phyloP scores from a whole-genome alignment of 2,113 vertebrate genomes.

The Numenius arquata region DNA sequence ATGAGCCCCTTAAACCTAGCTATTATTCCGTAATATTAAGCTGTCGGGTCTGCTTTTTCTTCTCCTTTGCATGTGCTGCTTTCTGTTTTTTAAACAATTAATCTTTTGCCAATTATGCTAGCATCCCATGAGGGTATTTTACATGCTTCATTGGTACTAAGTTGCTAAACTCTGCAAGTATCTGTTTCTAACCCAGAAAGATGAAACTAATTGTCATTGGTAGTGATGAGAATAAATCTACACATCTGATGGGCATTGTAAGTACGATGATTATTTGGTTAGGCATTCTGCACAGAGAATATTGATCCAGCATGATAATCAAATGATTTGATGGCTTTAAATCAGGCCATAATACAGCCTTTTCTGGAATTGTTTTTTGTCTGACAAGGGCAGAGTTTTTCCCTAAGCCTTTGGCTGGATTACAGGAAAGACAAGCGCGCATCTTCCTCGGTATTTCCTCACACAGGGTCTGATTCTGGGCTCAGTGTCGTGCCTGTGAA shows the following conservation, averaged over 20 bases:
- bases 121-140: slow-evolving; percentile 44
- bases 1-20: not conserved
- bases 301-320: not conserved
- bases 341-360: not conserved
- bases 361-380: not conserved
- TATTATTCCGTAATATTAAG: not conserved
- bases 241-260: not conserved
- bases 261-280: not conserved
- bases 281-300: not conserved
- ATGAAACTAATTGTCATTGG: slow-evolving; percentile 16
- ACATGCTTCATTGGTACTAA: slow-evolving; percentile 12
- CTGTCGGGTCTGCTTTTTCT: not conserved
- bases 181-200: slow-evolving; percentile 20
- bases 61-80: slow-evolving; percentile 6
- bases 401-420: not conserved
- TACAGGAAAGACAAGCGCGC: not conserved
- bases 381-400: not conserved
- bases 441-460: not conserved
- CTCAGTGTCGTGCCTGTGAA: not conserved
- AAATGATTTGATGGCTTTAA: not conserved
- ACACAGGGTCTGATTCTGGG: not conserved
- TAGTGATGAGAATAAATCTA: not conserved
- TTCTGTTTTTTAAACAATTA: slow-evolving; percentile 48
- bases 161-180: slow-evolving; percentile 18
- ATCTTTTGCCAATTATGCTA: slow-evolving; percentile 51